Evolutionary conservation across 1,140 invertebrate genomes (phyloP).

Genomic region (Pogonomyrmex californicus): DNA sequence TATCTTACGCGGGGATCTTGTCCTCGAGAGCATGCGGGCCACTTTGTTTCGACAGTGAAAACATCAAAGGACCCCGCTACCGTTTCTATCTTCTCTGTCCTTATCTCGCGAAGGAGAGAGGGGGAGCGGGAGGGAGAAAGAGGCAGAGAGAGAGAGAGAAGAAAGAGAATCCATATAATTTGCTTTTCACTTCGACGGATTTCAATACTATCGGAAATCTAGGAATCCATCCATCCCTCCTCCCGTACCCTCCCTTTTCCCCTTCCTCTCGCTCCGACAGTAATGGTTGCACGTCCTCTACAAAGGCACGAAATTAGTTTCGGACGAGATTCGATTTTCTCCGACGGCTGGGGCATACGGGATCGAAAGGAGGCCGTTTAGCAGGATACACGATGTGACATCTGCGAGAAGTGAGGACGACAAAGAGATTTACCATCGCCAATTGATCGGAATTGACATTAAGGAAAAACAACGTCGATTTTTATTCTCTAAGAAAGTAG

Average conservation of each 20-base stretch:
- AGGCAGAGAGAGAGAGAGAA: neutral
- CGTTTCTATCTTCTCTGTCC: conserved; percentile 54
- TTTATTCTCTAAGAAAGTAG: conserved; percentile 20
- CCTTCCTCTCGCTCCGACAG: conserved; percentile 67
- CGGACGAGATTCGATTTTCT: conserved; percentile 83
- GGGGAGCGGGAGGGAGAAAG: neutral
- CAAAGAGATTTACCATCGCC: conserved; percentile 18
- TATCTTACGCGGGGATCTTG: conserved; percentile 64
- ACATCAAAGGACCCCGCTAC: conserved; percentile 82
- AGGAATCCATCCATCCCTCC: conserved; percentile 69
- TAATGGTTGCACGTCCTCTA: conserved; percentile 81
- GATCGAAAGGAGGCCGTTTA: conserved; percentile 34
- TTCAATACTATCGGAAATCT: conserved; percentile 86
- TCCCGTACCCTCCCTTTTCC: neutral
- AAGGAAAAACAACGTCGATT: conserved; percentile 61
- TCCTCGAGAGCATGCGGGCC: conserved; percentile 35
- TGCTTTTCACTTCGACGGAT: conserved; percentile 85
- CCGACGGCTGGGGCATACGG: conserved; percentile 40
- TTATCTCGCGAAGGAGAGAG: neutral
- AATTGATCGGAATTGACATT: conserved; percentile 62
- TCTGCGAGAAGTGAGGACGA: conserved; percentile 38
- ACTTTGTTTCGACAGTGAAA: conserved; percentile 69
- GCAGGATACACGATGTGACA: conserved; percentile 30
- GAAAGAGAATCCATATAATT: conserved; percentile 83
- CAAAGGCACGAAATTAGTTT: conserved; percentile 86